Evolutionary conservation across 2,888 invertebrate genomes (phyloP), one percentile per base, ranked within the genome.

Genomic region (Zeuzera pyrina): DNA sequence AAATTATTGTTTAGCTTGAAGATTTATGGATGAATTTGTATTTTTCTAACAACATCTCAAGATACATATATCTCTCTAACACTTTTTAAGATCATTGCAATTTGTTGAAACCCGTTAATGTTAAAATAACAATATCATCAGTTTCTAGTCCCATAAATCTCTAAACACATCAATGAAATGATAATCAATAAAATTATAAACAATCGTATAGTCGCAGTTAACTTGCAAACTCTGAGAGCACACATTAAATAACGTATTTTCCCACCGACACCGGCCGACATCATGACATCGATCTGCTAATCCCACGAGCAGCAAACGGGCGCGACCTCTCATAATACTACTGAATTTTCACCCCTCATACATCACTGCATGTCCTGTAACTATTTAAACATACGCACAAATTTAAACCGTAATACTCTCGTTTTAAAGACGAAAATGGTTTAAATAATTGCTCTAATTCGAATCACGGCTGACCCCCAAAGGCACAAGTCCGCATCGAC

Each of bases 271-370:
- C n/a, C n/a, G 1, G 19, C 19, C 6, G 19, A 8, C 8, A 5
- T 7, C 19, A 8, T 39, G 42, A 43, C 69, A 65, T 66, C 56
- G 57, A 69, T 67, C 67, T 53, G 29, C 46, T 71, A 70, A 72
- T 70, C 70, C 66, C 33, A 19, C 41, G 5, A 3, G 7, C 1
- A 27, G 8, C 27, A 7, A 14, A 10, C 5, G 10, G 15, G 4
- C 6, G 21, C 12, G 8, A 25, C 30, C 33, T 31, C 28, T 31
- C 27, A 30, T 36, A n/a, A n/a, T n/a, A 40, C 43, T 41, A 35
- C 36, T 33, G 39, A 38, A 42, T 41, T 35, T 41, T 39, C 40
- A 39, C 47, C 47, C 49, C 42, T 40, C 47, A 39, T 40, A 38
- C 39, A 39, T 45, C 45, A 41, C 36, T 33, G 31, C 35, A 37